Conservation (phyloP, 2,113 vertebrate genomes). For the Nerophis ophidion region DNA sequence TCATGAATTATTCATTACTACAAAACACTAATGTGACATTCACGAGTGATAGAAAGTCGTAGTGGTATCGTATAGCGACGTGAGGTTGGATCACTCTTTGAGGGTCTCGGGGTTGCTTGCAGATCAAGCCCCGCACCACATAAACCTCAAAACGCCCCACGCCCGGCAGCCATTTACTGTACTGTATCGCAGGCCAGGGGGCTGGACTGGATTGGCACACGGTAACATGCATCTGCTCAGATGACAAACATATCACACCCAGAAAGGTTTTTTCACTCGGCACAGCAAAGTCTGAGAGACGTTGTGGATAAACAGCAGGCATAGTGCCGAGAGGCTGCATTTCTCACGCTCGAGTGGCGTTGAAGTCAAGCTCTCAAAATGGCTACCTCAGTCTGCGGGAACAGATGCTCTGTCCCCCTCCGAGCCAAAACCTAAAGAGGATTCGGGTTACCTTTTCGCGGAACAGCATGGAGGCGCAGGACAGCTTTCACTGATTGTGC, state of each 20-base stretch:
- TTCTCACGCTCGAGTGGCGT: slow-evolving; percentile 14
- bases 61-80: too few relatives aligned
- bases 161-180: slow-evolving; percentile 28
- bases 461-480: slow-evolving; percentile 15
- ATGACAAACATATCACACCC: slow-evolving; percentile 19
- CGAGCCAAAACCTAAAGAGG: slow-evolving; percentile 4
- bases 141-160: neutral
- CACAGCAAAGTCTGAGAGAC: slow-evolving; percentile 14
- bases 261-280: slow-evolving; percentile 10
- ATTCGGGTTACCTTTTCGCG: slow-evolving; percentile 28
- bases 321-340: slow-evolving; percentile 19
- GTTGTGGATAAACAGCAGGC: slow-evolving; percentile 25
- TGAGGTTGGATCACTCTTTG: too few relatives aligned
- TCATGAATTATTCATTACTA: too few relatives aligned
- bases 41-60: too few relatives aligned
- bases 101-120: too few relatives aligned
- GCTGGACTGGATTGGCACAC: slow-evolving; percentile 25
- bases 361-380: slow-evolving; percentile 47
- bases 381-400: slow-evolving; percentile 30
- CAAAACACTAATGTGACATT: too few relatives aligned
- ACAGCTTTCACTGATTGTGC: slow-evolving; percentile 2
- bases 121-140: too few relatives aligned
- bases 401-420: slow-evolving; percentile 25
- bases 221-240: slow-evolving; percentile 33
- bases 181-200: slow-evolving; percentile 25